A percentile compares a stretch with the other conserved stretches of the same genome.
These are phyloP conservation scores for Apamea sordens DNA, from an alignment of 2,888 invertebrate species.

Conservation along the genomic window DNA sequence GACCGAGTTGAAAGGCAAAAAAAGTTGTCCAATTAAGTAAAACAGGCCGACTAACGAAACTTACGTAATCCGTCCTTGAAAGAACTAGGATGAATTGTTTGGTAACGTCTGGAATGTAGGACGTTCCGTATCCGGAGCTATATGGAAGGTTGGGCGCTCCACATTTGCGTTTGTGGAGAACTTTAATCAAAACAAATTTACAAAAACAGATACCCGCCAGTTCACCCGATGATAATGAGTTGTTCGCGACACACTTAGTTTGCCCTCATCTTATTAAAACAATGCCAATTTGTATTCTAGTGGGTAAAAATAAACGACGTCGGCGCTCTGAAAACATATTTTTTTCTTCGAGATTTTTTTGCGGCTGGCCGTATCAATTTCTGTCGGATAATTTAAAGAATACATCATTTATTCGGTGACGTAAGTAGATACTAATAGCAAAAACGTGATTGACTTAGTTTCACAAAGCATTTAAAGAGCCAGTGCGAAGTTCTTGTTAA, in stretches of 20 bases:
- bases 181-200: constrained; percentile 70
- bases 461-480: not conserved
- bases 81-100: constrained; percentile 51
- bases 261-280: constrained; percentile 69
- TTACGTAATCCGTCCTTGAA: constrained; percentile 60
- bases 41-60: constrained; percentile 55
- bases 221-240: constrained; percentile 67
- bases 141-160: constrained; percentile 38
- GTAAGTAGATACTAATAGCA: constrained; percentile 21
- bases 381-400: constrained; percentile 53
- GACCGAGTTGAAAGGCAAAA: constrained; percentile 55
- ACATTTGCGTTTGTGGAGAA: constrained; percentile 54
- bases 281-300: constrained; percentile 72
- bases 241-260: constrained; percentile 70
- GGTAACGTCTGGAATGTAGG: constrained; percentile 46
- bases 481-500: not conserved
- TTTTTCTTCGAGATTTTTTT: constrained; percentile 59
- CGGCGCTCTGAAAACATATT: constrained; percentile 68
- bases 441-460: constrained; percentile 39
- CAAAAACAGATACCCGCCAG: constrained; percentile 65
- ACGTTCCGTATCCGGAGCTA: constrained; percentile 30
- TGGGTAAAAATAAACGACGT: constrained; percentile 69
- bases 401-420: constrained; percentile 35
- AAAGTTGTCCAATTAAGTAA: constrained; percentile 67
- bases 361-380: constrained; percentile 60